These are phyloP conservation scores for Myiozetetes cayanensis DNA, from an alignment of 2,113 vertebrate genomes.

Conservation along the genomic window DNA sequence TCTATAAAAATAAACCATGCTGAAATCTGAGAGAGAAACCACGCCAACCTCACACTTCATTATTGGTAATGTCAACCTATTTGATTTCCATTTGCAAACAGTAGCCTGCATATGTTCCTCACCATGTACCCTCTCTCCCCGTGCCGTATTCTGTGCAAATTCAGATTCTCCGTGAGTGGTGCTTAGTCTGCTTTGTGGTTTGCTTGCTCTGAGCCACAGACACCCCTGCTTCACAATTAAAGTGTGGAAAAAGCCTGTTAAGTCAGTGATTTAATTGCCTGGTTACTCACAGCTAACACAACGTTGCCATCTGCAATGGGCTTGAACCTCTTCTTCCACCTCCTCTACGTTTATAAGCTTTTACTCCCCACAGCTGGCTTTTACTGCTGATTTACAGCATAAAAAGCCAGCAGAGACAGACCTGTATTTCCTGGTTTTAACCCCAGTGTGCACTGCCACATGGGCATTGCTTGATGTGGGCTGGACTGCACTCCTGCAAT, in stretches of 20 bases:
- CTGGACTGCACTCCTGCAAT: accelerated
- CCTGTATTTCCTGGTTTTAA: neutral
- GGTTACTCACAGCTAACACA: neutral
- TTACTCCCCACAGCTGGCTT: neutral
- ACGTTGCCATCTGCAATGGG: neutral
- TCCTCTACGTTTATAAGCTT: neutral
- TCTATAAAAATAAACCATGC: constrained; percentile 55
- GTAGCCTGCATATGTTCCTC: constrained; percentile 5
- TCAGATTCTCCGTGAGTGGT: neutral
- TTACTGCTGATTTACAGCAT: neutral
- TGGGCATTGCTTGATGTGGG: neutral
- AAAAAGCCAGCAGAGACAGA: neutral
- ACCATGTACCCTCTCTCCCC: neutral
- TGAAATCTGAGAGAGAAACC: constrained; percentile 59
- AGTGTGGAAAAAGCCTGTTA: constrained; percentile 23
- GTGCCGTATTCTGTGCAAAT: neutral
- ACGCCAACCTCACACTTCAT: constrained; percentile 46
- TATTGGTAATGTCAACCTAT: constrained; percentile 49
- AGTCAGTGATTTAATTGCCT: neutral
- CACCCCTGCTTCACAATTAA: neutral
- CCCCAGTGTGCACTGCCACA: neutral
- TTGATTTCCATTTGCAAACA: constrained; percentile 43
- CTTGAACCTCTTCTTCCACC: neutral
- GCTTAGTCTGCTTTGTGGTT: neutral
- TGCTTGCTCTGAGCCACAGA: neutral